These are phyloP conservation scores for Stegastes partitus DNA, from an alignment of 2,113 vertebrate genomes.

Conservation along the genomic window DNA sequence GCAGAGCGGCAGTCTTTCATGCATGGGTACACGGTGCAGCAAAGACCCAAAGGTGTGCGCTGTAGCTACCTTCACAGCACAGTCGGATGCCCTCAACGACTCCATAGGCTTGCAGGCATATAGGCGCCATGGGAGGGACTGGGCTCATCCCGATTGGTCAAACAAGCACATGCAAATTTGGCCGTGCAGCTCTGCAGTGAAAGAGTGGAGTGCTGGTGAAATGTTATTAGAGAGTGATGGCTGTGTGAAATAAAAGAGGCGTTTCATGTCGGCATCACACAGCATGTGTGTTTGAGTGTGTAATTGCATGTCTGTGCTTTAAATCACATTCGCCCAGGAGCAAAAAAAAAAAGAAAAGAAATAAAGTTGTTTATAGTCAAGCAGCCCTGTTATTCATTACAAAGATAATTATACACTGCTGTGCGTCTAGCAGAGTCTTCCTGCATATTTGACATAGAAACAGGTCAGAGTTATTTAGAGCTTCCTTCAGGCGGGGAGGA, in stretches of 20 bases:
- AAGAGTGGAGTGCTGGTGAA: not conserved
- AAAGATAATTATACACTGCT: constrained; percentile 6
- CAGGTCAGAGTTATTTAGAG: constrained; percentile 1
- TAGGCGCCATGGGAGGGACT: constrained; percentile 16
- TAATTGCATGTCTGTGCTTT: not conserved
- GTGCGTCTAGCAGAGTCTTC: not conserved
- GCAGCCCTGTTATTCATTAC: not conserved
- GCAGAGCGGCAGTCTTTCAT: constrained; percentile 2
- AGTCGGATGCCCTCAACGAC: constrained; percentile 19
- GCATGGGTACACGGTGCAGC: constrained; percentile 4
- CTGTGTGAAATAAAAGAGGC: constrained; percentile 22
- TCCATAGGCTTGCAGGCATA: not conserved
- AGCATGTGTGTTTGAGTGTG: not conserved
- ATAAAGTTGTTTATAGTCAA: constrained; percentile 12
- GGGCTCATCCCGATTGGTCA: constrained; percentile 28
- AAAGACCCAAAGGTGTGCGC: constrained; percentile 1
- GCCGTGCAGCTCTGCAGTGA: constrained; percentile 42
- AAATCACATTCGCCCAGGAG: not conserved
- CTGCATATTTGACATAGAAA: constrained; percentile 18
- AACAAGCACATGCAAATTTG: constrained; percentile 29
- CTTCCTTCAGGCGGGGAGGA: constrained; percentile 21
- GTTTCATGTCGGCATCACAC: constrained; percentile 18
- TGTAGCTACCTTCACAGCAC: constrained; percentile 15
- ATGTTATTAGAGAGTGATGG: not conserved
- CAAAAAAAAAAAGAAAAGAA: not conserved